Evolutionary conservation across 2,113 vertebrate species (phyloP).

Genomic region (Grammomys dolichurus): DNA sequence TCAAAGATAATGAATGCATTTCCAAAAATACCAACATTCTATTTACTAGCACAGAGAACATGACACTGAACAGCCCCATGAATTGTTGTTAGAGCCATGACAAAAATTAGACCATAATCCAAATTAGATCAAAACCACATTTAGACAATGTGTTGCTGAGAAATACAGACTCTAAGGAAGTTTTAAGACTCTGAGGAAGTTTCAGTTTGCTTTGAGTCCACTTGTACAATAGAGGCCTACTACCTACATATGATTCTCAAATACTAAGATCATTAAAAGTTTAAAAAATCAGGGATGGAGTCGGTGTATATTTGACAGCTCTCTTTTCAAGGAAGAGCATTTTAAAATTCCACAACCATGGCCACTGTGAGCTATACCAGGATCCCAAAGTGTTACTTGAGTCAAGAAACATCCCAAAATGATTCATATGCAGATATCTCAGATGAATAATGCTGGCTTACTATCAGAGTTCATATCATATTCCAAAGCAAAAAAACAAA

Average conservation of each 20-base stretch:
- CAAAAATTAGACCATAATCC: background rate
- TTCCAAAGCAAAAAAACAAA: background rate
- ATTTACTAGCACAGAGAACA: background rate
- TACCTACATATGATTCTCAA: background rate
- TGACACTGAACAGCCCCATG: background rate
- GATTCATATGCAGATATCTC: conserved; percentile 3
- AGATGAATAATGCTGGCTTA: background rate
- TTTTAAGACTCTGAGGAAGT: background rate
- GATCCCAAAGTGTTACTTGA: background rate
- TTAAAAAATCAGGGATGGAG: background rate
- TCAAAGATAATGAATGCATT: background rate
- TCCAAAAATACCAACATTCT: background rate
- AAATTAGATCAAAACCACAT: background rate
- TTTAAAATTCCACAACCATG: conserved; percentile 11
- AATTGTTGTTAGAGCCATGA: background rate
- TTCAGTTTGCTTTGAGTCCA: background rate
- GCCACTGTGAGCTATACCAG: background rate
- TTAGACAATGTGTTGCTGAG: background rate
- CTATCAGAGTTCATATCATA: background rate
- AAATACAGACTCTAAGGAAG: background rate
- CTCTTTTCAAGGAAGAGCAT: background rate
- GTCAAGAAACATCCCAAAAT: background rate
- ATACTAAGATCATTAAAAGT: background rate
- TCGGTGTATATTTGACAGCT: background rate
- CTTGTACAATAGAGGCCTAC: background rate